These are phyloP conservation scores for Leptatherina wallacei DNA, from an alignment of 2,797 vertebrate genomes.

Conservation along the genomic window DNA sequence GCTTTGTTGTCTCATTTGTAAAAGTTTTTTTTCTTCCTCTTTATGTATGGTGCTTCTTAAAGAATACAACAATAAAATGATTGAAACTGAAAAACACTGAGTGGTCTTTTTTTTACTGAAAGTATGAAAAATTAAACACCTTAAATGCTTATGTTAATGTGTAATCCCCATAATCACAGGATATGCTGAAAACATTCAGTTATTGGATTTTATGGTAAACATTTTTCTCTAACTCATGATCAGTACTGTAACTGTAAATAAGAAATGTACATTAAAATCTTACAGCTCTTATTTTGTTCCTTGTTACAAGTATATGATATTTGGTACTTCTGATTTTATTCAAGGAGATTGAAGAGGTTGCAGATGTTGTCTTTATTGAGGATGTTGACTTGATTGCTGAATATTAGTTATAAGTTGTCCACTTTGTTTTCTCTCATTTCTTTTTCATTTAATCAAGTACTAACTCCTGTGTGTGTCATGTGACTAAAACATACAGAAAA, in stretches of 20 bases:
- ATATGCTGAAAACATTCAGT: too few relatives aligned
- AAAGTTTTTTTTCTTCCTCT: constrained; percentile 12
- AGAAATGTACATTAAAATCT: not conserved
- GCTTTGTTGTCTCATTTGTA: constrained; percentile 4
- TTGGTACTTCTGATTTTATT: not conserved
- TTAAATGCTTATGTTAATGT: not conserved
- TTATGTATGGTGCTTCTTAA: constrained; percentile 4
- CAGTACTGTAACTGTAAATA: too few relatives aligned
- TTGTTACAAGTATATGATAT: not conserved
- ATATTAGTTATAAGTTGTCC: not conserved
- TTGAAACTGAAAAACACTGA: not conserved
- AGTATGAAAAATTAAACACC: not conserved
- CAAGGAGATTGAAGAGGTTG: not conserved
- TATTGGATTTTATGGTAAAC: too few relatives aligned
- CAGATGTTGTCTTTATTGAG: not conserved
- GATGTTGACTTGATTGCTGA: not conserved
- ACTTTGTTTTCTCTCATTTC: too few relatives aligned
- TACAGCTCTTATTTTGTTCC: not conserved
- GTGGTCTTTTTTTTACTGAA: constrained; percentile 3
- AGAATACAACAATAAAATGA: constrained; percentile 37
- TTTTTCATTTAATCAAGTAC: not conserved
- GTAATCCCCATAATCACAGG: too few relatives aligned
- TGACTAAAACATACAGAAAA: too few relatives aligned
- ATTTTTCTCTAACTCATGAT: too few relatives aligned
- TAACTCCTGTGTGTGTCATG: too few relatives aligned